Base-by-base conservation (phyloP, 2,113 vertebrate genomes). In the Paedocypris sp. region DNA sequence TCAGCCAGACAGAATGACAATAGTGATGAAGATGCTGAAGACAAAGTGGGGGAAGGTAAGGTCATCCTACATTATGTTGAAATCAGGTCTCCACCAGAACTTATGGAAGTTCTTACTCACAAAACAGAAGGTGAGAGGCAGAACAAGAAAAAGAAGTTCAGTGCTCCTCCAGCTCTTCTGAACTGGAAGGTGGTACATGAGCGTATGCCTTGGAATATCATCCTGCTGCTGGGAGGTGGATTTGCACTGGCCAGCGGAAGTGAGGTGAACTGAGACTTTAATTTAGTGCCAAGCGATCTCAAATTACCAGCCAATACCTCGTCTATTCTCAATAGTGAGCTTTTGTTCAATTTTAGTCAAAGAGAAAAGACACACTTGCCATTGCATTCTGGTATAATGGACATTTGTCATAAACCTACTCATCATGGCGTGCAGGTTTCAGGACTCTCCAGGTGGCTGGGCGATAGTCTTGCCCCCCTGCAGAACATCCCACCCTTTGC, bases 131-230 rank as follows among this genome's bases (percentile, higher is more conserved):
- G 5, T 53, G 61, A 20, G 19, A 45, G 52, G 4, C 13, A 4
- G 15, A 10, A 9, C 2, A 45, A 11, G 59, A 33, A 79, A 77
- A 25, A 77, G 60, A 45, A 1, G 42, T 18, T 86, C 39, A 79
- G 20, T 31, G 64, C 73, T 1, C 88, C 86, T 2, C 41, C 77
- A 0, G n/a, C 88, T 33, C 82, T 97, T 35, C 81, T 97, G 69
- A 69, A 63, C 38, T 97, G 94, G 94, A 68, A 84, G 22, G 33
- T 60, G 0, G 87, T 91, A 4, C 87, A 91, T 0, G n/a, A 88
- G 50, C 86, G 86, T 36, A 90, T 97, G 91, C 89, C 93, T 0
- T 97, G 94, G 94, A 90, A 89, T 68, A 87, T 97, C 6, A 52
- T 97, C 13, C 52, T 97, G 50, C 80, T 97, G 67, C 77, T 97